Evolutionary conservation across 2,113 vertebrate genomes (phyloP), one percentile per base, ranked within the genome.

Genomic region (Elaphurus davidianus): DNA sequence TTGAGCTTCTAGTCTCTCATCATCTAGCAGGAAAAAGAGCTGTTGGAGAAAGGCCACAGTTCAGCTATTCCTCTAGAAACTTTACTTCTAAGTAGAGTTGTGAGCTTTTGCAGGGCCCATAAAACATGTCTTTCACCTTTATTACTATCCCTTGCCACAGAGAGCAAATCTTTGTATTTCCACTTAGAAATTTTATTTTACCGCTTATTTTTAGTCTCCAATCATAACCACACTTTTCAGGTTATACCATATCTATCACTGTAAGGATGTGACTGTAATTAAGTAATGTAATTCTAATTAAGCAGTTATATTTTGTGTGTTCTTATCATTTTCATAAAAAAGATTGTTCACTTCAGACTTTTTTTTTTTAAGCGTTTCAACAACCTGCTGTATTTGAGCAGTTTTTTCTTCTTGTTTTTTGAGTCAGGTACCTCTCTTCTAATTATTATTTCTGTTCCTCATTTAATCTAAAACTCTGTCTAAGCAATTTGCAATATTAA

Each of bases 401-500:
- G 36, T 59, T 93, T 23, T 96, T 90, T 7, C 16, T 23, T 97
- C 89, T 97, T 88, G 7, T 14, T 27, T 97, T 91, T 89, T 16
- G 13, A 57, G 40, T 27, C 62, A 92, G 45, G 16, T 23, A 67
- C 21, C 16, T 33, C 52, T 33, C 54, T 84, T 96, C 16, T 93
- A 59, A 97, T 52, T 62, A 84, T 57, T 96, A 45, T 36, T 94
- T 93, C 95, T 87, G 8, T 86, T 60, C 45, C 45, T 97, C 16
- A 92, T 91, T 50, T 96, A 78, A 96, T 91, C 55, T 30, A 87
- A 96, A 96, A 96, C n/a, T 78, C 43, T 93, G 19, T 60, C 54
- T 89, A 89, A 23, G 3, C 94, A 90, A 90, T 90, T 98, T 95
- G 30, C 50, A 57, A 19, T 94, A 43, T 94, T 94, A 97, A 92